Base-by-base conservation (phyloP, 2,797 vertebrate species). In the Serranus cabrilla region DNA sequence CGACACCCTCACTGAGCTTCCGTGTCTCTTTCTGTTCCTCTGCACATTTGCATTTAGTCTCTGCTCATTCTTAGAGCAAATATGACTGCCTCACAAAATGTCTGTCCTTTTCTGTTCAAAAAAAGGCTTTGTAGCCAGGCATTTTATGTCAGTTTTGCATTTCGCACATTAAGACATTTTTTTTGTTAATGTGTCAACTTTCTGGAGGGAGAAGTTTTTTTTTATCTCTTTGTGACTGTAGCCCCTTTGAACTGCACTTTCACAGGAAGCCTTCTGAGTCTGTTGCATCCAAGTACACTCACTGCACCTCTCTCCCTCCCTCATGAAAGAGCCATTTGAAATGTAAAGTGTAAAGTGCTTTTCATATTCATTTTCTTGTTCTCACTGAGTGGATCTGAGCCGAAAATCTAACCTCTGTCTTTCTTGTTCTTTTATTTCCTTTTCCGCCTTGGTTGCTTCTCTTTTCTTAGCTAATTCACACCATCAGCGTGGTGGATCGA, bases 401-500 rank as follows among this genome's bases (percentile, higher is more conserved):
- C 8, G 21, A 69, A 61, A 76, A 71, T 83, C 47, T 81, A 74
- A 52, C 56, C 72, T 65, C 3, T 61, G 20, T 59, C 14, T 40
- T 59, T 82, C 18, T 61, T 72, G 2, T 71, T 21, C 12, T 52
- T 47, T 57, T 64, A 31, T 76, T 46, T 52, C 2, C 12, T 21
- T 39, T 42, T 57, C 25, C 79, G 27, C 57, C 16, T 40, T 25
- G 47, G 7, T 62, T 55, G 20, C 23, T 27, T 73, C 13, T 59
- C 7, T 66, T 20, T 68, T 65, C 16, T 10, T 78, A 99, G 98
- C 94, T 99, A 76, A 98, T 99, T 93, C 98, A 99, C 93, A 99
- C 97, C 65, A 97, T 99, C 94, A 99, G 98, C 0, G 97, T 99
- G 25, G 96, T 99, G 89, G 98, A 99, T 87, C 93, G 94, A 60